Conservation (phyloP, 2,113 vertebrate genomes). For the Arizona elegans region DNA sequence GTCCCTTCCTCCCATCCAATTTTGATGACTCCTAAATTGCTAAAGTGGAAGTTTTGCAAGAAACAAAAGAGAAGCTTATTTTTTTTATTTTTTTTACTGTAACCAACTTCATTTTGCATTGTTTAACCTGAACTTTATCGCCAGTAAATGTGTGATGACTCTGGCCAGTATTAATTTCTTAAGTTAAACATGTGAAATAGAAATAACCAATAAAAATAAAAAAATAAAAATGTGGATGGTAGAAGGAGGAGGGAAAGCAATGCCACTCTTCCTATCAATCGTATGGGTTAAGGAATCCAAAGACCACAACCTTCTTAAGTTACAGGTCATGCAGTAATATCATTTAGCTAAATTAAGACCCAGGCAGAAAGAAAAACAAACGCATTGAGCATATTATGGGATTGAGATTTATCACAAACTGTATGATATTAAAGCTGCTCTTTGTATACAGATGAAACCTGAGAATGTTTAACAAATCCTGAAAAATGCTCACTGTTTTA, state of each 20-base stretch:
- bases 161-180: background rate
- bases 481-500: background rate
- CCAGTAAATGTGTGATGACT: background rate
- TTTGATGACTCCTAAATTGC: background rate
- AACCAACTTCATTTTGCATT: background rate
- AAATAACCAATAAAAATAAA: too few species aligned
- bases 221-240: background rate
- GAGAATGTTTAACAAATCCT: background rate
- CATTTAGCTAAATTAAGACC: constrained; percentile 50
- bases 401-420: constrained; percentile 1
- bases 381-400: constrained; percentile 34
- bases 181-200: background rate
- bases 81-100: background rate
- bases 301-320: constrained; percentile 37
- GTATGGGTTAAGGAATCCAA: constrained; percentile 29
- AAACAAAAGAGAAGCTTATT: background rate
- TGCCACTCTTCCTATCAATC: background rate
- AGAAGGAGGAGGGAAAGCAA: background rate
- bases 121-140: background rate
- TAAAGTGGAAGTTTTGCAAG: background rate
- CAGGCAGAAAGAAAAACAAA: constrained; percentile 68
- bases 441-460: background rate
- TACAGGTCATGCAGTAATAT: constrained; percentile 46
- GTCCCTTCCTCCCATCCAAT: background rate
- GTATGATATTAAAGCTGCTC: background rate